These are phyloP conservation scores for Drosophila maculinotata DNA, from an alignment of 2,888 invertebrate genomes.

Conservation along the genomic window DNA sequence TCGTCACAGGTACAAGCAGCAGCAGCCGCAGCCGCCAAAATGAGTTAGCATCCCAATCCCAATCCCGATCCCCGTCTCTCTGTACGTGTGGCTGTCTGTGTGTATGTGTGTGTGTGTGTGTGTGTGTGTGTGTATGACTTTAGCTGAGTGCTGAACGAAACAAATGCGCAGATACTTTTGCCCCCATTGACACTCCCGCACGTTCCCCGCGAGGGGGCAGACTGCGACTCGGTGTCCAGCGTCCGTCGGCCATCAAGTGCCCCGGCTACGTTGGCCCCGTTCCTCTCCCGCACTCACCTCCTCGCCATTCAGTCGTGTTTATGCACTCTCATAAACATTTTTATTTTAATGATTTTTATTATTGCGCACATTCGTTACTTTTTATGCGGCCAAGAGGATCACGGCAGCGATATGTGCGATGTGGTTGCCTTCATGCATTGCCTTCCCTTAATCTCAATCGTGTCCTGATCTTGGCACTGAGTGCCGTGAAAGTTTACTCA, in stretches of 20 bases:
- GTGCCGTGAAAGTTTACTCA: conserved; percentile 23
- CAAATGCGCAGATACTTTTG: conserved; percentile 69
- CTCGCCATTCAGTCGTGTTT: conserved; percentile 64
- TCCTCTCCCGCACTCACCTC: conserved; percentile 12
- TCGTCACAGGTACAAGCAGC: conserved; percentile 56
- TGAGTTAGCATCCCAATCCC: conserved; percentile 77
- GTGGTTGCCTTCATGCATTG: conserved; percentile 3
- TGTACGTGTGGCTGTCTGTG: conserved; percentile 6
- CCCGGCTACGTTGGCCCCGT: conserved; percentile 27
- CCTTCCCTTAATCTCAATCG: conserved; percentile 33
- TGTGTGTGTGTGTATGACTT: conserved; percentile 34
- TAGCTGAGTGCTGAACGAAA: conserved; percentile 55
- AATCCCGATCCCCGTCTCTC: conserved; percentile 22
- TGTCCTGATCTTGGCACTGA: conserved; percentile 51
- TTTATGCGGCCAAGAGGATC: conserved; percentile 71
- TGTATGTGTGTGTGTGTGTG: conserved; percentile 12
- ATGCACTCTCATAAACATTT: conserved; percentile 83
- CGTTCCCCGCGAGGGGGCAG: background rate
- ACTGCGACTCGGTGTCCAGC: background rate
- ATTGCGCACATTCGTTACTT: conserved; percentile 81
- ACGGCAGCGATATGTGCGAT: conserved; percentile 9
- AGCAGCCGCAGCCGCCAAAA: conserved; percentile 70
- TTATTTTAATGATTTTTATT: conserved; percentile 84
- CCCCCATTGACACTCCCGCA: conserved; percentile 67
- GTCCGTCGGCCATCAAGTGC: conserved; percentile 62